Evolutionary conservation across 2,888 invertebrate species (phyloP).

Genomic region (Epinotia demarniana): DNA sequence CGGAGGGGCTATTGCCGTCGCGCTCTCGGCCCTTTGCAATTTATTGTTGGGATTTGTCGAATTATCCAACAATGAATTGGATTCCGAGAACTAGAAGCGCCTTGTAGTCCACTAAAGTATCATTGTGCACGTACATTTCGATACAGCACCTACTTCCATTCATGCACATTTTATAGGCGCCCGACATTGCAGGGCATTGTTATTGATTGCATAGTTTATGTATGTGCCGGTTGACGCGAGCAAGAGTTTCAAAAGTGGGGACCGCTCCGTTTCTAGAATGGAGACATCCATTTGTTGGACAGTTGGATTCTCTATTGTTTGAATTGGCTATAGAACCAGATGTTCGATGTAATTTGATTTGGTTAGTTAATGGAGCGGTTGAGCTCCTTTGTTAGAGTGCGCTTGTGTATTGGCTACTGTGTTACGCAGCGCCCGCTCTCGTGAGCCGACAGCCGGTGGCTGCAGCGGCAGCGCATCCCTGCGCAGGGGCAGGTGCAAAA

Average conservation of each 20-base stretch:
- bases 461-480: constrained; percentile 41
- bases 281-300: constrained; percentile 59
- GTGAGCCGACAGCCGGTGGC: constrained; percentile 8
- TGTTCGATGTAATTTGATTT: constrained; percentile 79
- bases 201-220: constrained; percentile 48
- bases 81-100: constrained; percentile 54
- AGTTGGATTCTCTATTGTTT: constrained; percentile 64
- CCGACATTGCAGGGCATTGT: constrained; percentile 46
- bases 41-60: constrained; percentile 58
- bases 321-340: constrained; percentile 65
- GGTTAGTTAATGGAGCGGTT: constrained; percentile 73
- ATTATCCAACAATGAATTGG: constrained; percentile 57
- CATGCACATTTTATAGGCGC: constrained; percentile 40
- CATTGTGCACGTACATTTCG: constrained; percentile 47
- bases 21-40: constrained; percentile 47
- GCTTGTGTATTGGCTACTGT: constrained; percentile 55
- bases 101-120: constrained; percentile 42
- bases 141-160: constrained; percentile 45
- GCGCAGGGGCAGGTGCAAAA: constrained; percentile 47
- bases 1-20: constrained; percentile 24
- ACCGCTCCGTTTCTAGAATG: constrained; percentile 53
- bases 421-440: constrained; percentile 53
- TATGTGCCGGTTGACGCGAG: constrained; percentile 43
- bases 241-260: constrained; percentile 49
- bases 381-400: constrained; percentile 65